Percentiles rank a stretch among this genome's conserved stretches.
phyloP scores from a whole-genome alignment of 2,888 invertebrate species.

The Meteorus colon region DNA sequence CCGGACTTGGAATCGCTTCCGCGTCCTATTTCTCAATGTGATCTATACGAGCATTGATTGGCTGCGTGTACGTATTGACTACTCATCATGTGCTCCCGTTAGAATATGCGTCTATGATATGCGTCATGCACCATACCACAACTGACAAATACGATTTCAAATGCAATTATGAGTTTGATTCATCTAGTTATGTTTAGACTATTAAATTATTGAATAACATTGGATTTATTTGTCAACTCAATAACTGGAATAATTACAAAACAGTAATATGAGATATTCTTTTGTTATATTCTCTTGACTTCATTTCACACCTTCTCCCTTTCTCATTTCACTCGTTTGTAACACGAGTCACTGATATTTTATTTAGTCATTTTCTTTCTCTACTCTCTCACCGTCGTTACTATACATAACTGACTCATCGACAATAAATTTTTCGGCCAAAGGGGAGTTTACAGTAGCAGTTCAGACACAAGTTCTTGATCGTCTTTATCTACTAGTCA shows the following conservation, averaged over 20 bases:
- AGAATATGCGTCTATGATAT: neutral
- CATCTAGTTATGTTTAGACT: neutral
- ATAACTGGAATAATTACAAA: neutral
- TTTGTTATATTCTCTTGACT: neutral
- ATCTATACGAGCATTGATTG: neutral
- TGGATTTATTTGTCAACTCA: neutral
- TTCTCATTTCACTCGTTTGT: neutral
- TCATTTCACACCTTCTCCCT: neutral
- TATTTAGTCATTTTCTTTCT: neutral
- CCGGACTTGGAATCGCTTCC: constrained; percentile 17
- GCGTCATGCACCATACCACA: neutral
- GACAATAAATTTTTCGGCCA: constrained; percentile 3
- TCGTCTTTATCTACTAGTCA: constrained; percentile 3
- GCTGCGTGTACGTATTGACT: too few species aligned
- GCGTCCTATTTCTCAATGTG: constrained; percentile 22
- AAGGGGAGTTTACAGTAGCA: constrained; percentile 3
- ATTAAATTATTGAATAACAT: neutral
- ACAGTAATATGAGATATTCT: neutral
- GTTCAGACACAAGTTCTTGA: constrained; percentile 3
- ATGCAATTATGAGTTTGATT: neutral
- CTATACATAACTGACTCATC: neutral
- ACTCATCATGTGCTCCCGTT: constrained; percentile 9
- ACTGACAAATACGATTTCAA: neutral
- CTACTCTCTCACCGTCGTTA: neutral
- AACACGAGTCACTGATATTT: neutral